Conservation (phyloP, 1,140 invertebrate genomes). For the Drosophila mayri region DNA sequence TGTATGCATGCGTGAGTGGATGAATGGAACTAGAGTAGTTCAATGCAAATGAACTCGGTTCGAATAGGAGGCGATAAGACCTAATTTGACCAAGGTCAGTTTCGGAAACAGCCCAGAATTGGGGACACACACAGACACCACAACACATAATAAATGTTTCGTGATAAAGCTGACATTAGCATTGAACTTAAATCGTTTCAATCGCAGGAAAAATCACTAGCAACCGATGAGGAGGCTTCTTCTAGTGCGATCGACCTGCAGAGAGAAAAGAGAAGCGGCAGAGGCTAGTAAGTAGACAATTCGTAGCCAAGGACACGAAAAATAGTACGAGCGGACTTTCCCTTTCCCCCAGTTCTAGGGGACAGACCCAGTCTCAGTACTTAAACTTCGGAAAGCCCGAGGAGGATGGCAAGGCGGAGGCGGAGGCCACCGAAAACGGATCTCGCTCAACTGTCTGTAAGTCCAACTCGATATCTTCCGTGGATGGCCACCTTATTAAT, state of each 20-base stretch:
- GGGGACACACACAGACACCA: conserved; percentile 11
- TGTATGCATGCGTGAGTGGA: neutral
- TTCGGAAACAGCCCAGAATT: conserved; percentile 37
- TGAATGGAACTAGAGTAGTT: conserved; percentile 50
- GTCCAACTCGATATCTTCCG: conserved; percentile 51
- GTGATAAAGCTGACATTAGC: conserved; percentile 63
- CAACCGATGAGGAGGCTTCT: conserved; percentile 46
- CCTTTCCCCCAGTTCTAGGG: conserved; percentile 84
- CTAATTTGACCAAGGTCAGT: conserved; percentile 75
- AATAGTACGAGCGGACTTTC: neutral
- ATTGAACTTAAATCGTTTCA: conserved; percentile 54
- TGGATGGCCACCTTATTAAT: too few species aligned
- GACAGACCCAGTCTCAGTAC: conserved; percentile 94
- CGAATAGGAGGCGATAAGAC: conserved; percentile 60
- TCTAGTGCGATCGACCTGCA: conserved; percentile 42
- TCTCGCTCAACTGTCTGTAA: conserved; percentile 92
- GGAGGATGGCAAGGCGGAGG: conserved; percentile 90
- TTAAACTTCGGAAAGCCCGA: conserved; percentile 88
- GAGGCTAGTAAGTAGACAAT: conserved; percentile 71
- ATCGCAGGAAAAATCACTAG: conserved; percentile 52
- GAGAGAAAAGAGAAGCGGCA: conserved; percentile 71
- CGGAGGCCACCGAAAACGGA: conserved; percentile 89
- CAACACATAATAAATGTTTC: neutral
- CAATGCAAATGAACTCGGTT: conserved; percentile 61
- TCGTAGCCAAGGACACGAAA: neutral